A percentile compares a stretch with the other conserved stretches of the same genome.
phyloP scores from a whole-genome alignment of 2,797 vertebrate species.

The Vireo griseus region DNA sequence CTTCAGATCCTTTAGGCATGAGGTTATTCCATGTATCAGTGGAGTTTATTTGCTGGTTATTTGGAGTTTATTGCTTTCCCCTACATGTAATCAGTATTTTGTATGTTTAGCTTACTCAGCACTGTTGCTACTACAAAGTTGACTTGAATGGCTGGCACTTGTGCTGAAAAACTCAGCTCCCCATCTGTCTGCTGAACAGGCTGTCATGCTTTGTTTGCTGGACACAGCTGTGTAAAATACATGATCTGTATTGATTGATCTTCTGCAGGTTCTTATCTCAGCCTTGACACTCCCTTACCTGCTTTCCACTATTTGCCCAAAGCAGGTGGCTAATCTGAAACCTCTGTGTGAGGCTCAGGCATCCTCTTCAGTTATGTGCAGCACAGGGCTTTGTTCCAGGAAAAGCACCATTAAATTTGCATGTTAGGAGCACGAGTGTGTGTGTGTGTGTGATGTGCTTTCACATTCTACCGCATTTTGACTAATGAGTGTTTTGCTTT shows the following conservation, averaged over 20 bases:
- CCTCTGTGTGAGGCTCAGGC: neutral
- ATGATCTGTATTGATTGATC: neutral
- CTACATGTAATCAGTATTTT: neutral
- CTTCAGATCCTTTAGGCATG: neutral
- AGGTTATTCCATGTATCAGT: neutral
- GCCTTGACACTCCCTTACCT: neutral
- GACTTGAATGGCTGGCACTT: neutral
- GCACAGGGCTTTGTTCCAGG: neutral
- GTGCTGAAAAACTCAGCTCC: neutral
- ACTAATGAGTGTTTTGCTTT: neutral
- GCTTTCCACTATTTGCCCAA: neutral
- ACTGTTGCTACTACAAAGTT: neutral
- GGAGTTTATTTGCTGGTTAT: neutral
- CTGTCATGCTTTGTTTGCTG: neutral
- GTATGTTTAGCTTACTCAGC: neutral
- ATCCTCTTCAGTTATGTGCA: neutral
- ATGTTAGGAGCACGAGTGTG: neutral
- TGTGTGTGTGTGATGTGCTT: neutral
- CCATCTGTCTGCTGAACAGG: neutral
- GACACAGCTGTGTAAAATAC: neutral
- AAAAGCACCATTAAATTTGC: neutral
- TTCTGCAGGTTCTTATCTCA: neutral
- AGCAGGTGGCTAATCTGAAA: neutral
- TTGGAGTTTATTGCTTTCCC: neutral
- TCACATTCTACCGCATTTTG: neutral